Percentiles rank a stretch among this genome's conserved stretches.
phyloP scores from a whole-genome alignment of 2,888 invertebrate genomes.

The Vesta saturnalis region DNA sequence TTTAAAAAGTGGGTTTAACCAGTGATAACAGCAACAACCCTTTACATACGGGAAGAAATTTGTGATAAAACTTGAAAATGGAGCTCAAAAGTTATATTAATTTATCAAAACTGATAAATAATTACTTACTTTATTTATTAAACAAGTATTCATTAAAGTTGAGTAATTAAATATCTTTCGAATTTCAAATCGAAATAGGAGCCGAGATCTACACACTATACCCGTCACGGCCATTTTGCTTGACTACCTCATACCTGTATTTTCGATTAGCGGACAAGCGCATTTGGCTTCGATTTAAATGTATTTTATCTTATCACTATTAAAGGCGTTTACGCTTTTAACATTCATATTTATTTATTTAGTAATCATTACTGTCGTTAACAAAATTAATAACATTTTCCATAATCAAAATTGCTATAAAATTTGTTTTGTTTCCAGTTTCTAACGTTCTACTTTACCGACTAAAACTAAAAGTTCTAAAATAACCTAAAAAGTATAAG shows the following conservation, averaged over 20 bases:
- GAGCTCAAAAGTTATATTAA: neutral
- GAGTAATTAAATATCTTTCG: slow-evolving; percentile 57
- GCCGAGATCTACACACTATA: slow-evolving; percentile 59
- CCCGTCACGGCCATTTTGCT: slow-evolving; percentile 60
- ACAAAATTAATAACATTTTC: no score
- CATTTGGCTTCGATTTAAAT: slow-evolving; percentile 17
- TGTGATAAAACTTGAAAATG: neutral
- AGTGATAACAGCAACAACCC: slow-evolving; percentile 5
- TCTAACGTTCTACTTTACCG: neutral
- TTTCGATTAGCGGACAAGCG: slow-evolving; percentile 36
- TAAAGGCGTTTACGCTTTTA: no score
- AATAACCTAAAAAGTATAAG: no score
- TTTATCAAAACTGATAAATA: slow-evolving; percentile 25
- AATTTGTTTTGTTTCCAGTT: no score
- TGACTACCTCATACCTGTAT: slow-evolving; percentile 26
- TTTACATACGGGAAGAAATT: slow-evolving; percentile 2
- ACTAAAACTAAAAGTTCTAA: no score
- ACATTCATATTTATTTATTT: neutral
- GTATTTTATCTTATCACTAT: neutral
- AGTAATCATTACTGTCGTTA: no score
- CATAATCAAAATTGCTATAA: no score
- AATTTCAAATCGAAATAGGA: slow-evolving; percentile 58
- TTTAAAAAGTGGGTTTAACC: slow-evolving; percentile 39
- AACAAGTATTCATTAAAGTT: slow-evolving; percentile 52
- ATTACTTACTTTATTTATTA: slow-evolving; percentile 59